Evolutionary conservation across 1,140 invertebrate genomes (phyloP).

Genomic region (Campoletis sonorensis): DNA sequence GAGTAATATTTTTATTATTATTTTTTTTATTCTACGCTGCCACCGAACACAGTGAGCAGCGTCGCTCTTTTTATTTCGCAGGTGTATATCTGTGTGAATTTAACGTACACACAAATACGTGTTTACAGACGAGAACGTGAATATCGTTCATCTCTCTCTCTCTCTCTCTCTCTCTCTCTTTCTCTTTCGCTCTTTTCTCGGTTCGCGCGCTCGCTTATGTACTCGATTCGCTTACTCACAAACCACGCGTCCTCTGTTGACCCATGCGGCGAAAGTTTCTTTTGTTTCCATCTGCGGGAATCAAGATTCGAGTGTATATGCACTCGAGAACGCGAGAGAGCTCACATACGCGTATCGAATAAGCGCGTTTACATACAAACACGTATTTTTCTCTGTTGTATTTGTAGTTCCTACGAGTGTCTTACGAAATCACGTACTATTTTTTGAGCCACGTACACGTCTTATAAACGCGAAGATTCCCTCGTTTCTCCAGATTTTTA

Average conservation of each 20-base stretch:
- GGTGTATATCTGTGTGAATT: neutral
- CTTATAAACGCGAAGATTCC: conserved; percentile 40
- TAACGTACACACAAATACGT: neutral
- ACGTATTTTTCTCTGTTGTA: too few species aligned
- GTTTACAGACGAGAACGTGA: neutral
- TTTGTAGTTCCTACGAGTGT: too few species aligned
- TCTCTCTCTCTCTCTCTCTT: too few species aligned
- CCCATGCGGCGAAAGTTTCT: conserved; percentile 42
- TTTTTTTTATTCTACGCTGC: neutral
- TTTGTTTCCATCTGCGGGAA: conserved; percentile 40
- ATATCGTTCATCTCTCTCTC: neutral
- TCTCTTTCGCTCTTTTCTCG: conserved; percentile 28
- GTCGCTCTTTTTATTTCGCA: neutral
- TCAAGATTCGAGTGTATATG: conserved; percentile 22
- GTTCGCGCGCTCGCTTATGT: neutral
- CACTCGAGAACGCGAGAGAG: neutral
- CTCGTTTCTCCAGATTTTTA: conserved; percentile 40
- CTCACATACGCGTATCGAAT: neutral
- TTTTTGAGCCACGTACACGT: conserved; percentile 19
- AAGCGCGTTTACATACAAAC: neutral
- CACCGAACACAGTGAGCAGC: neutral
- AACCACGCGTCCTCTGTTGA: conserved; percentile 27
- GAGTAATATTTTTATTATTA: conserved; percentile 4
- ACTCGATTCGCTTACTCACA: conserved; percentile 21
- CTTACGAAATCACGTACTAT: neutral